phyloP scores from a whole-genome alignment of 2,888 invertebrate species.

The Coenonympha glycerion region DNA sequence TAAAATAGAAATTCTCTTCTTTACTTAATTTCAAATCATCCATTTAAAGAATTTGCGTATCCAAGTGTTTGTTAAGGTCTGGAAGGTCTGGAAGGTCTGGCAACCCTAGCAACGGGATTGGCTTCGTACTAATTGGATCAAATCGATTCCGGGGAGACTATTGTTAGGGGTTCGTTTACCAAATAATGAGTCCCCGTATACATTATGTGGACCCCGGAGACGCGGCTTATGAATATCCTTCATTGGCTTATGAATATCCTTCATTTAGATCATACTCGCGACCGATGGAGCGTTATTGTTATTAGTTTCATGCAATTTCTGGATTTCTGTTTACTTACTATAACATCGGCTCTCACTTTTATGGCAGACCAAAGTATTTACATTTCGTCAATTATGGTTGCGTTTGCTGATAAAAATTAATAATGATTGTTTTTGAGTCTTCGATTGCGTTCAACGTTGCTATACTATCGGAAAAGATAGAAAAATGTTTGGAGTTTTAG shows the following conservation, averaged over 20 bases:
- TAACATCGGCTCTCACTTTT: background rate
- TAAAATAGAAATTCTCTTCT: background rate
- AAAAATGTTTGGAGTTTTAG: no score
- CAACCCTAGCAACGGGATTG: conserved; percentile 23
- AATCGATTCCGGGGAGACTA: conserved; percentile 29
- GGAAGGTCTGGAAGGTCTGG: background rate
- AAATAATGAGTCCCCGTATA: conserved; percentile 13
- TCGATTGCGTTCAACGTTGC: no score
- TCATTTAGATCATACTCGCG: background rate
- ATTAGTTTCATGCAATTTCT: background rate
- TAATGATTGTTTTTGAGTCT: no score
- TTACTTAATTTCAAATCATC: background rate
- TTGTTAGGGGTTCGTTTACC: conserved; percentile 23
- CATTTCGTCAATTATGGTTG: no score
- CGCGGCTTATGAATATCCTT: background rate
- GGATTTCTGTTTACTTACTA: background rate
- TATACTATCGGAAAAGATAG: no score
- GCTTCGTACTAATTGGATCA: conserved; percentile 31
- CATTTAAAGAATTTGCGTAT: background rate
- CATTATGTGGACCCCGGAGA: background rate
- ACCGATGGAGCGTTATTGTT: background rate
- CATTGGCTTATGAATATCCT: background rate
- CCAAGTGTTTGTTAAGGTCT: no score
- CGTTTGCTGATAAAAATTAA: no score
- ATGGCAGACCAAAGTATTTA: background rate